Base-by-base conservation (phyloP, 2,888 invertebrate genomes). In the Holacanthella duospinosa region DNA sequence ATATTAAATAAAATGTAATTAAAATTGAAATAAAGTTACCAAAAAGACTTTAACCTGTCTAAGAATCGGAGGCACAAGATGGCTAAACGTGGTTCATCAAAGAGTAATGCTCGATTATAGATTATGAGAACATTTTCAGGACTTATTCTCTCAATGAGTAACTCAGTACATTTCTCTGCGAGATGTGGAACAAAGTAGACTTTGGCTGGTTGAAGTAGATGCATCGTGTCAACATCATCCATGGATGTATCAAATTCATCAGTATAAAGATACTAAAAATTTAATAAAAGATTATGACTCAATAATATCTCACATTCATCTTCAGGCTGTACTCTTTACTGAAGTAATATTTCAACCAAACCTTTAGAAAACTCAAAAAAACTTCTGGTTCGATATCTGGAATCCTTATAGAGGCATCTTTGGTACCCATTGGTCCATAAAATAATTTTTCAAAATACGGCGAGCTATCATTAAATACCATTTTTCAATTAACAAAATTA, bases 361-460 rank as follows among this genome's bases (percentile, higher is more conserved):
- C 69, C 65, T 69, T 83, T 48, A 90, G 79, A 60, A 90, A 80
- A 66, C 87, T 85, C 54, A 87, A 77, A 75, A 91, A 90, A 0
- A 89, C 88, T 6, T 86, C 84, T 0, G 89, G 88, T 74, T 91
- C 90, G 0, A 90, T 87, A 76, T 91, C 90, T 0, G 89, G 88
- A 59, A 90, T 79, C 75, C 88, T 65, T 1, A 65, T n/a, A n/a
- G 73, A 88, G 86, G 64, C 85, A 81, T 71, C 70, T 9, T 66
- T 67, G 0, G 85, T 84, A 0, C 86, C 85, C 73, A 87, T 77
- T 1, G 85, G 85, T 29, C 89, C 88, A 75, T 88, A 88, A 74
- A 91, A 90, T 86, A 90, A 87, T 6, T 88, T 88, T 77, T 90
- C 89, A 75, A 91, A 91, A 1, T 91, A 90, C 0, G 88, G 88